phyloP scores from a whole-genome alignment of 2,888 invertebrate genomes.

The Drosophila anomalata region DNA sequence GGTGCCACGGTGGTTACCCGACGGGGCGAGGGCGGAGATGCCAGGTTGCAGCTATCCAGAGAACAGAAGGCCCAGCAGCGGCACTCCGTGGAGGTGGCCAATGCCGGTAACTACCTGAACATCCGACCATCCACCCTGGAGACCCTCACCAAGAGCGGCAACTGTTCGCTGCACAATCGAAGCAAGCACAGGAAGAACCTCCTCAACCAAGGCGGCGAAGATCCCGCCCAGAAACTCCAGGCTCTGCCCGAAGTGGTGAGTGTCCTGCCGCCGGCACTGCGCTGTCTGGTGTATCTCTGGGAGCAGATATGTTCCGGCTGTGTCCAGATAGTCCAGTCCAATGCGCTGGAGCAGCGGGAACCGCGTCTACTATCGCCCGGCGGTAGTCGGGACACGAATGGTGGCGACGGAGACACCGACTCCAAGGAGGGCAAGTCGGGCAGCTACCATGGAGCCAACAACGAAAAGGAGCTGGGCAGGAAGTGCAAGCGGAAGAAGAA shows the following conservation, averaged over 20 bases:
- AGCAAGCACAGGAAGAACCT: conserved; percentile 85
- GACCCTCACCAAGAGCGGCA: conserved; percentile 90
- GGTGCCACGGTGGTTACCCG: conserved; percentile 90
- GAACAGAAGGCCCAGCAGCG: conserved; percentile 89
- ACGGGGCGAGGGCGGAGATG: conserved; percentile 84
- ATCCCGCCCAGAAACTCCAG: conserved; percentile 80
- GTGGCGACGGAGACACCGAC: conserved; percentile 54
- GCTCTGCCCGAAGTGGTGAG: conserved; percentile 86
- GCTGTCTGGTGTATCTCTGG: conserved; percentile 95
- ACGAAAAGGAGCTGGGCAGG: conserved; percentile 80
- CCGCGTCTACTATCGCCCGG: conserved; percentile 73
- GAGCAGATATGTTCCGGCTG: conserved; percentile 91
- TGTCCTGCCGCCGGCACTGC: conserved; percentile 93
- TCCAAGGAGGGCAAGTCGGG: conserved; percentile 57
- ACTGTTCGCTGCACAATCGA: conserved; percentile 91
- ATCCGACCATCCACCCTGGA: conserved; percentile 92
- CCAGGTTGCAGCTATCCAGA: conserved; percentile 80
- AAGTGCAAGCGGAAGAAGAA: conserved; percentile 82
- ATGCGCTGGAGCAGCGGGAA: conserved; percentile 78
- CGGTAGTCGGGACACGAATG: conserved; percentile 50
- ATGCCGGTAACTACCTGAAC: conserved; percentile 89
- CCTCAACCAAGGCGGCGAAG: conserved; percentile 41
- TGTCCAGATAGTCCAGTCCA: conserved; percentile 86
- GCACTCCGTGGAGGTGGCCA: conserved; percentile 94
- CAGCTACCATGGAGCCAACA: conserved; percentile 23